Evolutionary conservation across 2,113 vertebrate genomes (phyloP).

Genomic region (Hydrolagus affinis): DNA sequence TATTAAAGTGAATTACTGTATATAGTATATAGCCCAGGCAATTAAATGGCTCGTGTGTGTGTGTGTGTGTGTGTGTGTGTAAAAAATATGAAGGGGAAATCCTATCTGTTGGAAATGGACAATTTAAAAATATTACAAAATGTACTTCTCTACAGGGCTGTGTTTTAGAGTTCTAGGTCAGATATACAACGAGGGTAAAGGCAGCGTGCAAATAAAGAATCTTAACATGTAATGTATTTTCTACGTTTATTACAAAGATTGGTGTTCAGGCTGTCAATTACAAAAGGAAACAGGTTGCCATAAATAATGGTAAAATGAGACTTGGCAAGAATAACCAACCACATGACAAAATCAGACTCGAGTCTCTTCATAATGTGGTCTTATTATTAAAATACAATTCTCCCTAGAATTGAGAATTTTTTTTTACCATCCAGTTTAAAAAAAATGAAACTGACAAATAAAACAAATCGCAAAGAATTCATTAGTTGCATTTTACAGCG

Average conservation of each 20-base stretch:
- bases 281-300: constrained; percentile 24
- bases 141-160: background rate
- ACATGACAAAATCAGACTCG: constrained; percentile 5
- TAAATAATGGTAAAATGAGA: constrained; percentile 32
- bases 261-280: constrained; percentile 30
- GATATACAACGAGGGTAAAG: background rate
- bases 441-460: constrained; percentile 27
- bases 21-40: too few relatives aligned
- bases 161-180: background rate
- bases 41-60: too few relatives aligned
- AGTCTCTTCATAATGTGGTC: background rate
- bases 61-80: too few relatives aligned
- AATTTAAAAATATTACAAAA: too few relatives aligned
- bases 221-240: constrained; percentile 22
- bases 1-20: too few relatives aligned
- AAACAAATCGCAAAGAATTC: constrained; percentile 21
- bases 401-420: background rate
- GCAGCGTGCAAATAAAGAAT: background rate
- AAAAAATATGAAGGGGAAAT: too few relatives aligned
- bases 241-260: constrained; percentile 28
- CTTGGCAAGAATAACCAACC: constrained; percentile 30
- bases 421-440: constrained; percentile 25
- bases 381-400: constrained; percentile 22
- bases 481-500: constrained; percentile 2
- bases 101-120: too few relatives aligned